Percentiles rank a stretch among this genome's conserved stretches.
These are phyloP conservation scores for Orgyia antiqua DNA, from an alignment of 2,888 invertebrate genomes.

Conservation along the genomic window DNA sequence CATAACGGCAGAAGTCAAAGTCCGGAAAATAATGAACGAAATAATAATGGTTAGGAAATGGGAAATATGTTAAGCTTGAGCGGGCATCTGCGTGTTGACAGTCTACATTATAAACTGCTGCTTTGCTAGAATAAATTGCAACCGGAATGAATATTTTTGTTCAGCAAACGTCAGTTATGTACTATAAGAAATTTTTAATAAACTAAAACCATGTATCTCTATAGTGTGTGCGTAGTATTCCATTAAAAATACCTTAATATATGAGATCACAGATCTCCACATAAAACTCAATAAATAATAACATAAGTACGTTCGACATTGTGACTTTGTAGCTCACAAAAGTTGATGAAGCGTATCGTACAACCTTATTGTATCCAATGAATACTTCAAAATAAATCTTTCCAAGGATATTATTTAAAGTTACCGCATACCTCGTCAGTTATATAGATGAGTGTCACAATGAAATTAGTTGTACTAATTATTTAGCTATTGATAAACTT, in stretches of 20 bases:
- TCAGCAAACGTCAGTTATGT: no score
- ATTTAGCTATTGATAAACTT: slow-evolving; percentile 7
- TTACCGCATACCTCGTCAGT: slow-evolving; percentile 8
- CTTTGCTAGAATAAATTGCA: no score
- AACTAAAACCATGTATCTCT: no score
- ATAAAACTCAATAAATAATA: no score
- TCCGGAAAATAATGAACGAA: slow-evolving; percentile 14
- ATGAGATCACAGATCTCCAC: no score
- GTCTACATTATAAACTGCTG: slow-evolving; percentile 11
- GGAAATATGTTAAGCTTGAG: slow-evolving; percentile 29
- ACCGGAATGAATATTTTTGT: no score
- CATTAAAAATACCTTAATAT: no score
- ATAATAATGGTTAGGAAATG: slow-evolving; percentile 30
- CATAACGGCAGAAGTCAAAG: slow-evolving; percentile 15
- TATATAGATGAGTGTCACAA: slow-evolving; percentile 10
- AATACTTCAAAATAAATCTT: slow-evolving; percentile 5
- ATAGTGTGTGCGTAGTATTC: no score
- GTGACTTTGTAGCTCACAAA: slow-evolving; percentile 34
- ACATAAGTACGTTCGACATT: slow-evolving; percentile 24
- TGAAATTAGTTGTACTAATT: slow-evolving; percentile 6
- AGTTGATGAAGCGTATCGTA: slow-evolving; percentile 39
- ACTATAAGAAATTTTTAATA: no score
- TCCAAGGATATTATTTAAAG: neutral
- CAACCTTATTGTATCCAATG: slow-evolving; percentile 24
- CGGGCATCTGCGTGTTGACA: slow-evolving; percentile 27